Base-by-base conservation (phyloP, 1,140 invertebrate genomes). In the Littorina saxatilis region DNA sequence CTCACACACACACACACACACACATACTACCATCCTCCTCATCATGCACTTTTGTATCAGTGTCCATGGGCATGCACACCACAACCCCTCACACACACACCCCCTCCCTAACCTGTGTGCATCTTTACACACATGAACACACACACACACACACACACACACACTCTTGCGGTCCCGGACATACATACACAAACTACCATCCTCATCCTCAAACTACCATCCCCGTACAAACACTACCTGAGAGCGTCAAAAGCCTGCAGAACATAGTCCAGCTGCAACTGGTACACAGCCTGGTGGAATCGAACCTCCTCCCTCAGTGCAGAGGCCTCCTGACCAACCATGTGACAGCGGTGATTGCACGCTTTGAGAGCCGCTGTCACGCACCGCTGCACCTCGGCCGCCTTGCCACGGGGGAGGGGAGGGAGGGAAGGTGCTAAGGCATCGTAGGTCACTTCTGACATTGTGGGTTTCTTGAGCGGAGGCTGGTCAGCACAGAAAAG, bases 211-310 rank as follows among this genome's bases (percentile, higher is more conserved):
- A 27, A 17, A 37, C 15, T 76, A 47, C 70, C 37, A 37, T 40
- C n/a, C 15, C 74, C 29, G 20, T n/a, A 40, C 35, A 37, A 32
- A 58, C 20, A 11, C 47, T 39, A 79, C 80, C 58, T 84, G 2
- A 80, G 40, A 47, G 79, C 77, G 35, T 58, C 75, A 79, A 88
- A 88, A 17, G 87, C 66, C 15, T 85, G 83, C 27, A 88, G 82
- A 47, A 87, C 82, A 50, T 90, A 90, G 27, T 86, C 82, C 11
- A 89, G 50, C 84, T 90, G 88, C 13, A 88, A 77, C 47, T 88
- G 81, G 74, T 90, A 90, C 0, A 90, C 83, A 50, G 79, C 81
- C 52, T 88, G 84, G 75, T 90, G 89, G 80, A 89, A 89, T 74
- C 86, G 88, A 39, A 90, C 82, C 75, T 90, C 89, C 50, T 88